These are phyloP conservation scores for Mesoligia furuncula DNA, from an alignment of 2,888 invertebrate genomes.

Conservation along the genomic window DNA sequence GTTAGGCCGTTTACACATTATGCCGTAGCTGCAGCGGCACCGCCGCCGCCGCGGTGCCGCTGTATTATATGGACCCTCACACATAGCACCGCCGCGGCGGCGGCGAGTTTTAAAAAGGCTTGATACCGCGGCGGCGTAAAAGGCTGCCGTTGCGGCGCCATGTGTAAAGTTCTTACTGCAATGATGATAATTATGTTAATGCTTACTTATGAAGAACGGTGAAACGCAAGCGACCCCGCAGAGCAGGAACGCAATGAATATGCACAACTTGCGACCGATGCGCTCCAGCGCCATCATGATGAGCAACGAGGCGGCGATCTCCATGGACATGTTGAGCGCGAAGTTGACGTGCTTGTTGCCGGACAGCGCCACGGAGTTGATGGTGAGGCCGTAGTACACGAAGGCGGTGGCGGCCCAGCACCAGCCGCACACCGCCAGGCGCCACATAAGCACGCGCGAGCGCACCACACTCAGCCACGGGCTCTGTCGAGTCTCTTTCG, in stretches of 20 bases:
- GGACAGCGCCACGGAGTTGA: conserved; percentile 93
- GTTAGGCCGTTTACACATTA: no score
- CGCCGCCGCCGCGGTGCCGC: no score
- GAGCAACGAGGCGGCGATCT: conserved; percentile 85
- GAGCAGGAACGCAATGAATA: conserved; percentile 80
- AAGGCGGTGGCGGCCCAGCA: conserved; percentile 94
- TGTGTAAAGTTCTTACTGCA: no score
- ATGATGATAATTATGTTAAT: background rate
- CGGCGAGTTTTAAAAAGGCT: no score
- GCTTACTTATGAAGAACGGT: conserved; percentile 82
- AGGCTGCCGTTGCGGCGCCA: no score
- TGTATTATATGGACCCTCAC: no score
- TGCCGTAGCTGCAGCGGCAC: no score
- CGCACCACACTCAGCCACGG: conserved; percentile 78
- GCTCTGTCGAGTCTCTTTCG: conserved; percentile 46
- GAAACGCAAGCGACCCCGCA: conserved; percentile 82
- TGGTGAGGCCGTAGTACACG: conserved; percentile 94
- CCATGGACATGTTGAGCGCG: conserved; percentile 87
- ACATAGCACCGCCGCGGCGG: no score
- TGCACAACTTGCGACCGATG: conserved; percentile 82
- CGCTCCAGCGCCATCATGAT: conserved; percentile 86
- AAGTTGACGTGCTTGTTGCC: conserved; percentile 95
- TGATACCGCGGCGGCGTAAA: no score
- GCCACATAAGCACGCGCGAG: conserved; percentile 77
- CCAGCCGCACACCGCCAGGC: conserved; percentile 79